Base-by-base conservation (phyloP, 92 coral and sea anemone genomes). In the Hydrozoanthus gracilis region DNA sequence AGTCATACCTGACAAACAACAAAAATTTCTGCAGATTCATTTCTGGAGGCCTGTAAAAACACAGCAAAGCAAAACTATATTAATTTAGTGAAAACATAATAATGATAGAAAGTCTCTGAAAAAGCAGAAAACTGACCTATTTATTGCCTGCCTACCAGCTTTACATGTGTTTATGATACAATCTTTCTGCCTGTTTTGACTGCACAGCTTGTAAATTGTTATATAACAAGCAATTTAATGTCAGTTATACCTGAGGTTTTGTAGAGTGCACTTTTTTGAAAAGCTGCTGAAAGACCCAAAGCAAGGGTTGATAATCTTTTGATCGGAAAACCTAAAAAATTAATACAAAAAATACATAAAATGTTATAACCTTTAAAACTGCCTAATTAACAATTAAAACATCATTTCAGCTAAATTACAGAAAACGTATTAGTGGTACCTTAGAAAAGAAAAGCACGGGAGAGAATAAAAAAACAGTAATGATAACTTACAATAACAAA, bases 11-110 rank as follows among this genome's bases (percentile, higher is more conserved):
- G 96, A 87, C 99, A 96, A 10, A 95, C 95, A 49, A 96, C 99
- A 93, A 94, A 96, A 86, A 96, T 96, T 74, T 96, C 99, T 7
- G 99, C 99, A 61, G 99, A 96, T 83, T 96, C 99, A 73, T 93
- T 95, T 79, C 99, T 86, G 44, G 99, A 96, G 50, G 99, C 99
- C 93, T 65, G 8, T n/a, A 50, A 48, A 50, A 44, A 77, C 6
- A 3, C 11, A 44, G 56, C 15, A 51, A 18, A 8, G 11, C 44
- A 71, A 64, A 76, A 16, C 7, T 13, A 51, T 27, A 18, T 8
- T 9, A 6, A 45, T 65, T 4, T 11, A 35, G 2, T 16, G 11
- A 18, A 10, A 5, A 8, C 7, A 60, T 44, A 56, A 20, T 7
- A 44, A 64, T 58, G 10, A 78, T 9, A 17, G 9, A 6, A 12